A percentile compares a stretch with the other conserved stretches of the same genome.
These are phyloP conservation scores for Apteryx mantelli DNA, from an alignment of 2,113 vertebrate species.

Conservation along the genomic window DNA sequence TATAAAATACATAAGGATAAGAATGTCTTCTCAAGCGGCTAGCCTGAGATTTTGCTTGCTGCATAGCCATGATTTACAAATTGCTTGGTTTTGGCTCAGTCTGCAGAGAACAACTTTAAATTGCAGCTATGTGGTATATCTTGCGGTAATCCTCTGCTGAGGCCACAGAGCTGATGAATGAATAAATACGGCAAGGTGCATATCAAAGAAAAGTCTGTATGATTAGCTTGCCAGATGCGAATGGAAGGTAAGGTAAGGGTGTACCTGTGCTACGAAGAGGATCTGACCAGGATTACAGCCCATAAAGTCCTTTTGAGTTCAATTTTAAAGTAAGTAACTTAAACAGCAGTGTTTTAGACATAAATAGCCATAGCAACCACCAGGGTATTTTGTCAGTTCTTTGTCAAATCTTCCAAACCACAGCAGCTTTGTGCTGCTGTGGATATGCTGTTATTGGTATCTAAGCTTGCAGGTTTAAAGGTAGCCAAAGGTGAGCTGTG, in stretches of 20 bases:
- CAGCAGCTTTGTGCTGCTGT: background rate
- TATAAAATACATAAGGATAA: background rate
- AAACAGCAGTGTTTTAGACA: background rate
- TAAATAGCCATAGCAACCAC: background rate
- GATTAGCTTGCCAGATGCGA: background rate
- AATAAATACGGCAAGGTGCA: background rate
- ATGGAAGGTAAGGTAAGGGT: background rate
- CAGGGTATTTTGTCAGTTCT: background rate
- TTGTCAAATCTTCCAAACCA: background rate
- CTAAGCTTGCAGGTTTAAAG: background rate
- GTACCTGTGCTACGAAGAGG: rapidly evolving
- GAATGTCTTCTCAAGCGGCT: background rate
- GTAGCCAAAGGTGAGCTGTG: background rate
- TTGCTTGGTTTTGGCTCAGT: background rate
- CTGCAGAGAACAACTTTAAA: background rate
- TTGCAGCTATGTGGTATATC: background rate
- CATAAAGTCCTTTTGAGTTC: background rate
- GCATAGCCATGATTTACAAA: background rate
- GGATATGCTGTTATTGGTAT: rapidly evolving
- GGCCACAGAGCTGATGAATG: background rate
- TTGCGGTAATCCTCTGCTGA: background rate
- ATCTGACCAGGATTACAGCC: background rate
- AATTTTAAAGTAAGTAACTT: background rate
- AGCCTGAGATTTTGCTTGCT: background rate
- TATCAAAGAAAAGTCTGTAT: background rate